Conservation (phyloP, 2,888 invertebrate species). For the Bombylius discolor region DNA sequence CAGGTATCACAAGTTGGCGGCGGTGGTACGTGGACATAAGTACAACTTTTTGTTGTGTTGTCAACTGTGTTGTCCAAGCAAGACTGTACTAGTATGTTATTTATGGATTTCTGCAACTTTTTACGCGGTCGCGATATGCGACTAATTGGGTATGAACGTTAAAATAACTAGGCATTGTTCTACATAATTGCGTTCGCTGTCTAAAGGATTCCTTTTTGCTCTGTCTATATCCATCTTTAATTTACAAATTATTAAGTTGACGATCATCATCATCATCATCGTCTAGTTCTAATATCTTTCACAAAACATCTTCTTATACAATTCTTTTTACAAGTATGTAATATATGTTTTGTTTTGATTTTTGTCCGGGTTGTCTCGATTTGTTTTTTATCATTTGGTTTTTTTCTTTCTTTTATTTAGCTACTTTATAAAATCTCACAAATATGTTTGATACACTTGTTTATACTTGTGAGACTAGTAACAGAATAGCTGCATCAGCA, state of each 20-base stretch:
- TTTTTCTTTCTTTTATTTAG: too few species aligned
- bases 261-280: neutral
- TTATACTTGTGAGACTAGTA: too few species aligned
- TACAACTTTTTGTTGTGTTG: constrained; percentile 19
- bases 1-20: neutral
- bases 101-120: constrained; percentile 36
- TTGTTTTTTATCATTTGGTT: neutral
- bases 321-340: neutral
- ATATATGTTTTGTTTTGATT: neutral
- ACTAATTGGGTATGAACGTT: constrained; percentile 35
- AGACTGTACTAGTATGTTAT: constrained; percentile 23
- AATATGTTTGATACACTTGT: too few species aligned
- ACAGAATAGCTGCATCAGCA: too few species aligned
- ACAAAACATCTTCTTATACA: neutral
- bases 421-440: too few species aligned
- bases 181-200: constrained; percentile 32
- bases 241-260: constrained; percentile 10
- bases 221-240: neutral
- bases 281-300: neutral
- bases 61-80: constrained; percentile 8
- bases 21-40: constrained; percentile 16
- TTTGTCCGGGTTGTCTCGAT: neutral
- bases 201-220: constrained; percentile 5
- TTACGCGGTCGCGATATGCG: constrained; percentile 35
- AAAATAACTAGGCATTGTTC: constrained; percentile 26